These are phyloP conservation scores for Epinotia demarniana DNA, from an alignment of 2,888 invertebrate genomes.

Conservation along the genomic window DNA sequence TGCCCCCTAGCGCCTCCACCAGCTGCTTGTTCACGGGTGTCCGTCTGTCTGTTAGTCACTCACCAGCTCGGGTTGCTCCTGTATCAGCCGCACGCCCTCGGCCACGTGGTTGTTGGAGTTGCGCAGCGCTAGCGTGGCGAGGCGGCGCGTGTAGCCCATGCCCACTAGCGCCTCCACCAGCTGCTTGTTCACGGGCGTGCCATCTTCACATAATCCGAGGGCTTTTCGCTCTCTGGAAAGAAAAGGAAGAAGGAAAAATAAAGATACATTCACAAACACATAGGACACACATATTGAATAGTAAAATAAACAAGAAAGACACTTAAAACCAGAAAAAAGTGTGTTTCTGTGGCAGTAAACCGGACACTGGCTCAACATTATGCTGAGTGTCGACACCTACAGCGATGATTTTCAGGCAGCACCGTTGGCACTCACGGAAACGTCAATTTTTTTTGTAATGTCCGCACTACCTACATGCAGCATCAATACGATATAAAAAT, in stretches of 20 bases:
- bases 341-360: too few relatives aligned
- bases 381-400: too few relatives aligned
- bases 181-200: slow-evolving; percentile 79
- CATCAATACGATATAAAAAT: too few relatives aligned
- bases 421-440: too few relatives aligned
- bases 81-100: slow-evolving; percentile 86
- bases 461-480: too few relatives aligned
- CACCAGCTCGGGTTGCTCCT: slow-evolving; percentile 85
- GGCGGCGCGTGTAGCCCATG: slow-evolving; percentile 88
- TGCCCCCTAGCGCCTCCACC: slow-evolving; percentile 83
- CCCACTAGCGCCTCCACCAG: slow-evolving; percentile 82
- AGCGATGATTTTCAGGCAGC: too few relatives aligned
- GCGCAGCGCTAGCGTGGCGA: slow-evolving; percentile 86
- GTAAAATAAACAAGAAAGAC: too few relatives aligned
- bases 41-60: slow-evolving; percentile 30
- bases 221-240: slow-evolving; percentile 73
- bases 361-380: too few relatives aligned
- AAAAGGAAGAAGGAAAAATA: not conserved
- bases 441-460: too few relatives aligned
- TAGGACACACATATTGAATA: too few relatives aligned
- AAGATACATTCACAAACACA: too few relatives aligned
- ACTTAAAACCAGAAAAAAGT: too few relatives aligned
- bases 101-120: slow-evolving; percentile 88
- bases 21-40: slow-evolving; percentile 79
- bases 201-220: slow-evolving; percentile 86